phyloP scores from a whole-genome alignment of 1,140 invertebrate species.

The Drosophila auraria region DNA sequence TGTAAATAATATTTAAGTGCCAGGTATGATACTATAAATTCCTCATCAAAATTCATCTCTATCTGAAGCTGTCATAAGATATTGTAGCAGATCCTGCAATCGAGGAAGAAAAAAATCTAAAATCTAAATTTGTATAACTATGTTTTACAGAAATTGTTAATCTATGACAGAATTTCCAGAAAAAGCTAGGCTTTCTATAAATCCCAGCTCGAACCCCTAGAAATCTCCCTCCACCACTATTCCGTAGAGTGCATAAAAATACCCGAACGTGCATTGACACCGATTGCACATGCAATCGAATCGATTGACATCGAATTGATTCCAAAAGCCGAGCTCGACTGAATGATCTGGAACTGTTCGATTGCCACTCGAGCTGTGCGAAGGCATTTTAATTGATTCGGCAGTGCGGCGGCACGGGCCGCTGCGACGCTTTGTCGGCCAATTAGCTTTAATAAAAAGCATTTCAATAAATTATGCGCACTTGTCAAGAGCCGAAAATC shows the following conservation, averaged over 20 bases:
- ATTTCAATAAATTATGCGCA: conserved; percentile 73
- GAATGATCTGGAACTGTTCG: conserved; percentile 70
- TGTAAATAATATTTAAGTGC: too few species aligned
- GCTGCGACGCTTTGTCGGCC: conserved; percentile 56
- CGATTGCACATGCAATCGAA: conserved; percentile 51
- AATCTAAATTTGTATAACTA: background rate
- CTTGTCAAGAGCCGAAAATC: conserved; percentile 34
- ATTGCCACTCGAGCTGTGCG: conserved; percentile 44
- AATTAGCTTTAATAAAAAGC: conserved; percentile 79
- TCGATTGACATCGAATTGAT: conserved; percentile 46
- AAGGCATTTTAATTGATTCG: conserved; percentile 71
- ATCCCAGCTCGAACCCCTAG: background rate
- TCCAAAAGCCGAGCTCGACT: conserved; percentile 36
- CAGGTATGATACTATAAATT: too few species aligned
- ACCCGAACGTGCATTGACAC: conserved; percentile 65
- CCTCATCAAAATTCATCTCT: too few species aligned
- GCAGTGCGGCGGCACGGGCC: conserved; percentile 50
- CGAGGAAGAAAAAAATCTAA: background rate
- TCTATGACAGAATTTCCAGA: too few species aligned
- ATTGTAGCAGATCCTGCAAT: too few species aligned
- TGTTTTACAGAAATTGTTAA: too few species aligned
- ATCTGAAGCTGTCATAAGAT: too few species aligned
- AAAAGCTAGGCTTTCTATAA: background rate
- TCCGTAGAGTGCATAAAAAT: conserved; percentile 48
- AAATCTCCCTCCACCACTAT: background rate